Conservation (phyloP, 2,888 invertebrate species). For the Blastobasis adustella region DNA sequence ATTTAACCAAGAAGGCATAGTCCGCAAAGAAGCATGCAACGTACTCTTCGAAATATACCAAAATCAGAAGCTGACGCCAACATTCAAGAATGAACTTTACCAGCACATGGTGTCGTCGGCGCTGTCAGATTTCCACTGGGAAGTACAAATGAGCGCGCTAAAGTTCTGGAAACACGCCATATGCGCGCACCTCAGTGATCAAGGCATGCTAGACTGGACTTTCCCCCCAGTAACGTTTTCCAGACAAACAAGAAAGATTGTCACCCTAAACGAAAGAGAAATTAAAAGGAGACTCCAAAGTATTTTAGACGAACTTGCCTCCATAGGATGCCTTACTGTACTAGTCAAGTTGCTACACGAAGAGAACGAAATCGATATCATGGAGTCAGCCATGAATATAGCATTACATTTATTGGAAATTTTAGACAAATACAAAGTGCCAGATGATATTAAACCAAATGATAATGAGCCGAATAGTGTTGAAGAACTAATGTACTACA, state of each 20-base stretch:
- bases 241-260: slow-evolving; percentile 84
- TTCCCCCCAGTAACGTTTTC: slow-evolving; percentile 89
- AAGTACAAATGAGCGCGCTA: slow-evolving; percentile 83
- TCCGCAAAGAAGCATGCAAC: slow-evolving; percentile 81
- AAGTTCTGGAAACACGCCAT: slow-evolving; percentile 83
- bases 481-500: slow-evolving; percentile 34
- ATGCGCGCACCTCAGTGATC: slow-evolving; percentile 77
- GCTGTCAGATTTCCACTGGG: slow-evolving; percentile 86
- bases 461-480: slow-evolving; percentile 34
- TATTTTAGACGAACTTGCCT: slow-evolving; percentile 79
- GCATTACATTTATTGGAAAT: slow-evolving; percentile 69
- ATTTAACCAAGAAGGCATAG: slow-evolving; percentile 84
- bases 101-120: slow-evolving; percentile 80
- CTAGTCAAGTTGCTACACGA: slow-evolving; percentile 79
- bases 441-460: slow-evolving; percentile 33
- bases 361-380: slow-evolving; percentile 82
- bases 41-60: slow-evolving; percentile 80
- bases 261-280: slow-evolving; percentile 80
- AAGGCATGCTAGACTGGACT: slow-evolving; percentile 88
- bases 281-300: slow-evolving; percentile 78
- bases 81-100: slow-evolving; percentile 72
- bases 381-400: slow-evolving; percentile 75
- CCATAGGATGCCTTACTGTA: slow-evolving; percentile 81
- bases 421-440: slow-evolving; percentile 73
- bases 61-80: slow-evolving; percentile 74